phyloP scores from a whole-genome alignment of 2,888 invertebrate genomes.

The Cephus pygmeus region DNA sequence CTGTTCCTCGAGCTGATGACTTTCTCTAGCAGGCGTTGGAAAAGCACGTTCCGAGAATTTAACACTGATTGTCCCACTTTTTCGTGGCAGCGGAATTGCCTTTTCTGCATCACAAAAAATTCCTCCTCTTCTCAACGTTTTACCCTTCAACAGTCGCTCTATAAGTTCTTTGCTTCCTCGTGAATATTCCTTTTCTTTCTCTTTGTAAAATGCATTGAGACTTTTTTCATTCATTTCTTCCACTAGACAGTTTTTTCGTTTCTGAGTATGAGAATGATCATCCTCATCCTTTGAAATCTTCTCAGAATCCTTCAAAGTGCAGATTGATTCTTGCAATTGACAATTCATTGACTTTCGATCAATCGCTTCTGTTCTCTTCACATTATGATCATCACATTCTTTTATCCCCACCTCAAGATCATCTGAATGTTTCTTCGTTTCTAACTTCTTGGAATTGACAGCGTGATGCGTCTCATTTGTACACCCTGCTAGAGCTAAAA shows the following conservation, averaged over 20 bases:
- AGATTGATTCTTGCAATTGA: conserved; percentile 17
- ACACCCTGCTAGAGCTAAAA: not conserved
- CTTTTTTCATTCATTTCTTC: conserved; percentile 22
- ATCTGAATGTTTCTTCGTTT: not conserved
- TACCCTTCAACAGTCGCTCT: conserved; percentile 45
- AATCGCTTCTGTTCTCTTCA: not conserved
- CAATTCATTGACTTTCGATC: not conserved
- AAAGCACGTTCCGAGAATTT: conserved; percentile 81
- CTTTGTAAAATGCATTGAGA: conserved; percentile 20
- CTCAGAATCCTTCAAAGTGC: conserved; percentile 36
- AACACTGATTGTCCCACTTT: conserved; percentile 72
- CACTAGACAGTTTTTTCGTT: not conserved
- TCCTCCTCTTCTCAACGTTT: conserved; percentile 51
- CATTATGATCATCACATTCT: not conserved
- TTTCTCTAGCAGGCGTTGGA: conserved; percentile 85
- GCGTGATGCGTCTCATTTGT: not conserved
- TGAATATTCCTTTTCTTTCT: conserved; percentile 24
- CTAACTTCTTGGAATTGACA: not conserved
- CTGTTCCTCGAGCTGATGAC: conserved; percentile 76
- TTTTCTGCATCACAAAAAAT: conserved; percentile 58
- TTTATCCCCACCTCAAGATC: not conserved
- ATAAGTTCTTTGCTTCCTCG: conserved; percentile 28
- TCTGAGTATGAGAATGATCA: not conserved
- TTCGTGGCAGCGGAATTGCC: conserved; percentile 71
- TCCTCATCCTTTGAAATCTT: conserved; percentile 18